Evolutionary conservation across 2,113 vertebrate genomes (phyloP), one percentile per base, ranked within the genome.

Genomic region (Rhegmatorhina hoffmannsi): DNA sequence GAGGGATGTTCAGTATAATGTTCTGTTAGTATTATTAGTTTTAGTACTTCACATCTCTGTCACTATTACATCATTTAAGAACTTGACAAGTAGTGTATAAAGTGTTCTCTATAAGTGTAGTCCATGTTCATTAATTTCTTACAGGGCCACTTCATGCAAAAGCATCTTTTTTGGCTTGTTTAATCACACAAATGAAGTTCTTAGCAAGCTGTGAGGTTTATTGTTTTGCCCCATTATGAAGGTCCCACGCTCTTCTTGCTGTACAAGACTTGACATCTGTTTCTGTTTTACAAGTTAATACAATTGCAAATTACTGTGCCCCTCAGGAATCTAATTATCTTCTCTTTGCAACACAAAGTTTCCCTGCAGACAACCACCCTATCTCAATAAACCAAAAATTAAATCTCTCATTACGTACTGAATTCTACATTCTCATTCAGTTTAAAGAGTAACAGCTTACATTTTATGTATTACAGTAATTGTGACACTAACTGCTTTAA

Each of bases 271-370:
- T 91, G 52, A 78, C 34, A 34, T 76, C 83, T 85, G 16, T 91
- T 85, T 87, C 53, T 76, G 24, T 44, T 93, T 76, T 83, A 73
- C 70, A 88, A 85, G 73, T 83, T 66, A 94, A 89, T 73, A 23
- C 33, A 75, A 31, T 16, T 72, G 44, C 74, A 82, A 64, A 83
- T 87, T 90, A 44, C 81, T 1, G 1, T 33, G n/a, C 19, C 67
- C 44, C 31, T 90, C 50, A 66, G 74, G 62, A 79, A 60, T 56
- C 63, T 44, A 68, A 63, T 73, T 2, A 1, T 80, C 60, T 59
- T 46, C 77, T 23, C 26, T 78, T 59, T 66, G n/a, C 31, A 76
- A 44, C 47, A 55, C 1, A 0, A 89, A 70, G 66, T 40, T 91
- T 85, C 68, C 8, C 1, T 34, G 23, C 58, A 76, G 74, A 60